Evolutionary conservation across 92 coral and sea anemone genomes (phyloP), one percentile per base, ranked within the genome.

Genomic region (Actinernus sp.): DNA sequence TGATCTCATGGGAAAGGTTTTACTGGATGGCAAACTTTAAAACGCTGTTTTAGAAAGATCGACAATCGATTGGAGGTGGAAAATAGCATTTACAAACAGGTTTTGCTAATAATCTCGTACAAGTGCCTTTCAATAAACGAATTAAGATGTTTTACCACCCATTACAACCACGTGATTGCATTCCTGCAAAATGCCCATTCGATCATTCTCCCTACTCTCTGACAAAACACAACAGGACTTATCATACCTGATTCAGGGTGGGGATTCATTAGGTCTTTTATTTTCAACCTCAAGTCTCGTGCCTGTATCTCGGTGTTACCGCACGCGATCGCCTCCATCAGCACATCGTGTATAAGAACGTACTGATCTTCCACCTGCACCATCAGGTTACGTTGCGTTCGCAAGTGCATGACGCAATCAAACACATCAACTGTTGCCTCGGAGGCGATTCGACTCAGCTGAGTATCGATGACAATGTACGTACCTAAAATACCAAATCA

Each of bases 351-450:
- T 32, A 93, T 89, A 26, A 93, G 79, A 31, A 93, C 64, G 45
- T 89, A 93, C 65, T 93, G 98, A 9, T 93, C 98, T 63, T 93
- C 96, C 32, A 85, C 90, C 49, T 93, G 98, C 0, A 93, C 98
- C 98, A 93, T 93, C 37, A 93, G 66, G 67, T 84, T 78, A 40
- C 98, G 92, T 68, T 93, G 90, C 44, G 79, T 39, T 32, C 98
- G 88, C 62, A 93, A 55, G 7, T 37, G 50, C 81, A 77, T 58
- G 31, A 93, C 96, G 65, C 49, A 89, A 31, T 88, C 85, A 36
- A 69, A 93, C 54, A 89, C 98, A 56, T 93, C 92, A 24, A 93
- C 86, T 28, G 83, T 82, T 26, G 54, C 76, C 51, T 82, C 84
- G 26, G 81, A 72, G 2, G 92, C 90, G 59, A 93, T 93, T 9